phyloP scores from a whole-genome alignment of 2,797 vertebrate species.

The Emys orbicularis region DNA sequence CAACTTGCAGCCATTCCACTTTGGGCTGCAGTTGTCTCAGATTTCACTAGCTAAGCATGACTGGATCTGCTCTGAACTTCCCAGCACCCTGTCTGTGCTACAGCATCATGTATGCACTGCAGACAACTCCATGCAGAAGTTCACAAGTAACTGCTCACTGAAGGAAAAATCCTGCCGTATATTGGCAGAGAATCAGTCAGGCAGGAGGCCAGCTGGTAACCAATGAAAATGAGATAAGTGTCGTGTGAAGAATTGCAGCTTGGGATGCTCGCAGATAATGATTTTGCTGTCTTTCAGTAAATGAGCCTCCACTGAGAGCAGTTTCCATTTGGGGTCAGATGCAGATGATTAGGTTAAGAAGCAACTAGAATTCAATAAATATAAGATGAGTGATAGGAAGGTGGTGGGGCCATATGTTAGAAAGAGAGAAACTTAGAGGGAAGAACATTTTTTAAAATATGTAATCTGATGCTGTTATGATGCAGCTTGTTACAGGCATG shows the following conservation, averaged over 20 bases:
- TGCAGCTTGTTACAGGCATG: not conserved
- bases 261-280: not conserved
- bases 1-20: not conserved
- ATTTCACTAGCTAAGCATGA: not conserved
- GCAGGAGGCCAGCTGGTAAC: accelerated
- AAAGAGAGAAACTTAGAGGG: not conserved
- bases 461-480: not conserved
- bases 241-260: not conserved
- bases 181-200: not conserved
- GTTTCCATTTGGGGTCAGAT: not conserved
- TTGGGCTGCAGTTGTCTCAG: not conserved
- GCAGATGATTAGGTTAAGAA: not conserved
- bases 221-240: not conserved
- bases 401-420: accelerated
- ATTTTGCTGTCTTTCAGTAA: not conserved
- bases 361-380: not conserved
- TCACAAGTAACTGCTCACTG: not conserved
- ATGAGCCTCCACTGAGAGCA: not conserved
- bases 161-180: not conserved
- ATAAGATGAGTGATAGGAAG: not conserved
- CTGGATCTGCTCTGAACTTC: not conserved
- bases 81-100: not conserved
- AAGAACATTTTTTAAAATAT: not conserved
- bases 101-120: not conserved
- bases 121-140: not conserved